Conservation (phyloP, 1,140 invertebrate species). For the Carposina sasakii region DNA sequence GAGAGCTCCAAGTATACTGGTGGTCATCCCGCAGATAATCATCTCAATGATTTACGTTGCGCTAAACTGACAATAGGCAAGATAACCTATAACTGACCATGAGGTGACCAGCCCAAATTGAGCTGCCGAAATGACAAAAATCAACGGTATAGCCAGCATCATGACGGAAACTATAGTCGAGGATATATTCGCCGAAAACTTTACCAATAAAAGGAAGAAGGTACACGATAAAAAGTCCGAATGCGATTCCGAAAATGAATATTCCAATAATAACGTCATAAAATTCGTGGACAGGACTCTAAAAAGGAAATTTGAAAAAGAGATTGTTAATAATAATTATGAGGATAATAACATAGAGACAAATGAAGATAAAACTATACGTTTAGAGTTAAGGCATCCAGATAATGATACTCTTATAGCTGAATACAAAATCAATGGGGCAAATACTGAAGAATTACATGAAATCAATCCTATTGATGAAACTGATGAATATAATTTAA, state of each 20-base stretch:
- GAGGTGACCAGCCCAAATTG: constrained; percentile 64
- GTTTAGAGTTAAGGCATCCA: constrained; percentile 48
- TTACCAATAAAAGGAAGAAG: constrained; percentile 40
- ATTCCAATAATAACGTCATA: constrained; percentile 32
- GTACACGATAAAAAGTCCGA: constrained; percentile 26
- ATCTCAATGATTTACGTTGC: constrained; percentile 68
- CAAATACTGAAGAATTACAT: not conserved
- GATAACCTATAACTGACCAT: constrained; percentile 49
- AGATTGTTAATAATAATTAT: constrained; percentile 12
- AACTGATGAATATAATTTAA: constrained; percentile 24
- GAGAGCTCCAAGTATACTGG: constrained; percentile 38
- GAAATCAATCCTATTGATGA: too few relatives aligned
- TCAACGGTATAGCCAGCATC: constrained; percentile 44
- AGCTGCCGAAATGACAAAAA: constrained; percentile 55
- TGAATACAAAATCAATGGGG: constrained; percentile 35
- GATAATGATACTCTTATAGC: constrained; percentile 32
- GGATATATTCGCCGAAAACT: constrained; percentile 46
- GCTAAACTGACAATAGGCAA: constrained; percentile 63
- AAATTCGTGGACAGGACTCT: constrained; percentile 26
- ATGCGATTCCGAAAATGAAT: constrained; percentile 21
- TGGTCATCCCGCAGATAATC: constrained; percentile 65
- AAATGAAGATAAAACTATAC: constrained; percentile 50
- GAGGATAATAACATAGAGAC: constrained; percentile 41
- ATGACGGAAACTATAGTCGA: constrained; percentile 46
- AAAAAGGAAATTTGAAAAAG: constrained; percentile 34